phyloP scores from a whole-genome alignment of 92 coral and sea anemone genomes.

The Siderastrea siderea region DNA sequence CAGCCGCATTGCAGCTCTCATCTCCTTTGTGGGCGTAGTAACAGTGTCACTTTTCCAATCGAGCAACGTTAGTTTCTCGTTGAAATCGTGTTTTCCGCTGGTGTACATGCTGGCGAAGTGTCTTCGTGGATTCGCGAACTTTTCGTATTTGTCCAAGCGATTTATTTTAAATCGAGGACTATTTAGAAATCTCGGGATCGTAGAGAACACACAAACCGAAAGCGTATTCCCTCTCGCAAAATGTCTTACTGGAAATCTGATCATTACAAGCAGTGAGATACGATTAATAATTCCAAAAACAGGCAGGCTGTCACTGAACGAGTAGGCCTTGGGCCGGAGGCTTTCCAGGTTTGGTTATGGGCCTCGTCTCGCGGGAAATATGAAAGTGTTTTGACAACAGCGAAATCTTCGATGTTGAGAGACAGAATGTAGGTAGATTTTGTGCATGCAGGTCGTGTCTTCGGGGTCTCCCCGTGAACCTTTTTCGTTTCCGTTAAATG shows the following conservation, averaged over 20 bases:
- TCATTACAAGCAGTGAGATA: too few relatives aligned
- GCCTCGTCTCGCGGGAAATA: too few relatives aligned
- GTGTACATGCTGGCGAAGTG: conserved; percentile 23
- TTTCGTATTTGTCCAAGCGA: background rate
- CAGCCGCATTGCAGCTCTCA: conserved; percentile 77
- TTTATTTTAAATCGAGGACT: background rate
- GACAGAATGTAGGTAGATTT: too few relatives aligned
- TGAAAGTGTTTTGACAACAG: too few relatives aligned
- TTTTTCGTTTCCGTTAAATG: too few relatives aligned
- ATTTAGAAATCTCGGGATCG: background rate
- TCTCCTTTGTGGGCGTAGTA: conserved; percentile 79
- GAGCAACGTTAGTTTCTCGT: conserved; percentile 39
- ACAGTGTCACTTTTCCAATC: conserved; percentile 91
- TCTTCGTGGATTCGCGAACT: background rate
- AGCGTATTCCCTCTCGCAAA: too few relatives aligned
- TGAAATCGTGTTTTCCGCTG: background rate
- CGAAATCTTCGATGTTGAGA: too few relatives aligned
- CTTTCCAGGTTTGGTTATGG: background rate
- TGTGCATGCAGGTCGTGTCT: too few relatives aligned
- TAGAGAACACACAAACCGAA: background rate
- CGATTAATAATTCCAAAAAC: background rate
- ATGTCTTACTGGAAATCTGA: too few relatives aligned
- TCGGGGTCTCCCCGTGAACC: background rate
- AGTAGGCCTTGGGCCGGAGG: background rate
- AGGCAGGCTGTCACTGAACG: background rate